Base-by-base conservation (phyloP, 2,113 vertebrate species). In the Tinamus guttatus region DNA sequence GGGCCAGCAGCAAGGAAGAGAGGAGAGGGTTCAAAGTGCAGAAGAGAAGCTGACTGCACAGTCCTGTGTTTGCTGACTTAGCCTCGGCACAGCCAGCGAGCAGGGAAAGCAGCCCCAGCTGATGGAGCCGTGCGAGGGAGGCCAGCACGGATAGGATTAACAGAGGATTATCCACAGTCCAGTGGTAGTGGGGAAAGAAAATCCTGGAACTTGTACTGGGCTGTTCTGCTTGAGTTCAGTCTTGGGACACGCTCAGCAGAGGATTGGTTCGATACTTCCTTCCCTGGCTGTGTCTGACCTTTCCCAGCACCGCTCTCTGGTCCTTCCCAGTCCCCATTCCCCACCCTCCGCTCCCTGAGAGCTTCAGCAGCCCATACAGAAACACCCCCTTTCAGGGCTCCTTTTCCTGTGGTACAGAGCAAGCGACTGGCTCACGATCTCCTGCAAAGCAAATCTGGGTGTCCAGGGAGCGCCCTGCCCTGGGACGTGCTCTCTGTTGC, bases 151-250 rank as follows among this genome's bases (percentile, higher is more conserved):
- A 85, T 69, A 52, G 77, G 85, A 96, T 96, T 96, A 93, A 86
- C 58, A 10, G 89, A 86, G 90, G 90, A 97, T 96, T 95, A 94
- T 85, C 88, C 65, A 81, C 93, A 94, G 85, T 69, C 90, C 88
- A 65, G 88, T 78, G 83, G 85, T 0, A 1, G 58, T 1, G 11
- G 91, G 91, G 63, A 93, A 79, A 84, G 95, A 92, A 93, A 96
- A 96, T 84, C 88, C 90, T 89, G 94, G 93, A 96, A 94, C 81
- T 83, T 89, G 83, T 0, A 1, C 62, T 84, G 60, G 64, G 85
- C 85, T 85, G 81, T 90, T 90, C 71, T 90, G 79, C 83, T 62
- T 74, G 83, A 93, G 94, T 95, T 93, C 92, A 95, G 90, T 83
- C 80, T 79, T 32, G 6, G 93, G 90, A 93, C 92, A 85, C 1